Percentiles rank a stretch among this genome's conserved stretches.
Conservation (phyloP, 2,888 invertebrate genomes). For the Troides oblongomaculatus region DNA sequence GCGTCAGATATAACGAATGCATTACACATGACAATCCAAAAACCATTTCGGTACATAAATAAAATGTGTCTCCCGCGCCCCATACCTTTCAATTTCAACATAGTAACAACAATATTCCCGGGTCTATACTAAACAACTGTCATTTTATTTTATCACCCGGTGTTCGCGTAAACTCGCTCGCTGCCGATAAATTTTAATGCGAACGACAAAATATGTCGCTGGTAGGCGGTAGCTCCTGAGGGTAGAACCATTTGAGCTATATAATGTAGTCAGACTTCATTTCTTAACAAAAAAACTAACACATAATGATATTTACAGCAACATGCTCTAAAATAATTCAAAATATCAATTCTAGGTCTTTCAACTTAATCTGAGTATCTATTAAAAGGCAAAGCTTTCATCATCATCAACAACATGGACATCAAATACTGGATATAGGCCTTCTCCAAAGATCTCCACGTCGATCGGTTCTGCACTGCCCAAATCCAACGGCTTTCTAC, state of each 20-base stretch:
- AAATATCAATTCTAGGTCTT: too few relatives aligned
- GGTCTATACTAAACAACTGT: constrained; percentile 77
- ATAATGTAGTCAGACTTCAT: not conserved
- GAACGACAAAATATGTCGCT: constrained; percentile 58
- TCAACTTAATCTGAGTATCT: too few relatives aligned
- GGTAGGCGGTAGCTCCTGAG: constrained; percentile 20
- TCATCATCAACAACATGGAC: too few relatives aligned
- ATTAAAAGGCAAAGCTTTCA: too few relatives aligned
- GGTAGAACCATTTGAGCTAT: not conserved
- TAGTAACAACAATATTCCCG: constrained; percentile 67
- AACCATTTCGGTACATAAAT: constrained; percentile 74
- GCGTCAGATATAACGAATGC: constrained; percentile 29
- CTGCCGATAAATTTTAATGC: constrained; percentile 78
- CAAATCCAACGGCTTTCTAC: too few relatives aligned
- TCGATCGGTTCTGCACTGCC: too few relatives aligned
- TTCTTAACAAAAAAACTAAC: not conserved
- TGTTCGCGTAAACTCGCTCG: constrained; percentile 71
- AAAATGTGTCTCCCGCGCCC: constrained; percentile 72
- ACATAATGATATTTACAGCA: too few relatives aligned
- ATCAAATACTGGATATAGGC: too few relatives aligned
- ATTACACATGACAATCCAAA: constrained; percentile 69
- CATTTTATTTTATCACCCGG: constrained; percentile 79
- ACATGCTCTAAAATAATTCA: too few relatives aligned
- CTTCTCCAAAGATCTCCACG: too few relatives aligned
- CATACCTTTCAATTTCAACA: constrained; percentile 78